These are phyloP conservation scores for Drosophila hamatofila DNA, from an alignment of 2,888 invertebrate genomes.

Conservation along the genomic window DNA sequence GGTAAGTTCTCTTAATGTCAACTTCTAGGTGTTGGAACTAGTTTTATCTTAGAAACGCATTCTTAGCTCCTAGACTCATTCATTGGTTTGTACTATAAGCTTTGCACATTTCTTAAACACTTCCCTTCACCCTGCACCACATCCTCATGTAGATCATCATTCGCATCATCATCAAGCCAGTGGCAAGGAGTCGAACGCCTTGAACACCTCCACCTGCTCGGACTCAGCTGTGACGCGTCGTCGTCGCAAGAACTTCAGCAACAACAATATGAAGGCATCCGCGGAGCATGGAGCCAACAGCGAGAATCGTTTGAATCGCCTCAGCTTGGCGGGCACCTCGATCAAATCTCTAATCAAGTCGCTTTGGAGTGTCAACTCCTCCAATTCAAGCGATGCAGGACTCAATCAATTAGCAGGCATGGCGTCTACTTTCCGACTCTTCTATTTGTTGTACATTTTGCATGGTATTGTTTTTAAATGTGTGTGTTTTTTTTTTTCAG, in stretches of 20 bases:
- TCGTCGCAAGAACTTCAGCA: conserved; percentile 83
- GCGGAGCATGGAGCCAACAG: conserved; percentile 77
- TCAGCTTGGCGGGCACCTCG: conserved; percentile 84
- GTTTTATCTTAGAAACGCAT: neutral
- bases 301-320: conserved; percentile 83
- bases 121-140: conserved; percentile 9
- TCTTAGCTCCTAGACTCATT: conserved; percentile 4
- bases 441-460: conserved; percentile 9
- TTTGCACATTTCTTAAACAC: conserved; percentile 20
- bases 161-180: conserved; percentile 35
- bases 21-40: conserved; percentile 25
- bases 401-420: conserved; percentile 93
- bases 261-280: conserved; percentile 73
- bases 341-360: conserved; percentile 91
- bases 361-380: conserved; percentile 91
- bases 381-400: conserved; percentile 90
- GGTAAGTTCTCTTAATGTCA: conserved; percentile 67
- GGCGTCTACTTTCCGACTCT: conserved; percentile 65
- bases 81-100: conserved; percentile 9
- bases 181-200: conserved; percentile 81
- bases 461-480: conserved; percentile 12
- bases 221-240: conserved; percentile 84
- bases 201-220: conserved; percentile 85
- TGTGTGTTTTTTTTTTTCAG: neutral
- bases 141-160: conserved; percentile 37